Evolutionary conservation across 2,888 invertebrate genomes (phyloP), one percentile per base, ranked within the genome.

Genomic region (Mythimna pallens): DNA sequence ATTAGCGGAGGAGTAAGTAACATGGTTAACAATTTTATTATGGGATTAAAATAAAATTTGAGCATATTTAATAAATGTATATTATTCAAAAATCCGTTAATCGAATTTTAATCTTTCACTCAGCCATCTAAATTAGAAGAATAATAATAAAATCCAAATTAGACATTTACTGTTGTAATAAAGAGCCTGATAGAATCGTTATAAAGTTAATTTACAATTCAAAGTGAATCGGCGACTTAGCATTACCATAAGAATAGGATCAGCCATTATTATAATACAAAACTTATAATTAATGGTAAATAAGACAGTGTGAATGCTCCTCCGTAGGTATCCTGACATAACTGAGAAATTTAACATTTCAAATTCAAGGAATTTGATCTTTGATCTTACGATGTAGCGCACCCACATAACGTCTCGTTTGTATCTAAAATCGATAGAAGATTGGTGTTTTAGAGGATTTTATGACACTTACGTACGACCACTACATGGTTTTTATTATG

Each of bases 231-330:
- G 68, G 40, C 62, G 64, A 74, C 73, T 84, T 70, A 67, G 10
- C 54, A 85, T 85, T 83, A 84, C 0, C 85, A 78, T 85, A 70
- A 75, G 76, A 85, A 80, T 83, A 78, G 81, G 65, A 83, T 76
- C 68, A 75, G 54, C 30, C 55, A 71, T 70, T 71, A 75, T 77
- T 64, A 64, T 63, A 58, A 70, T 61, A 80, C 54, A 67, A 55
- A 77, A 73, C 25, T 78, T 81, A 73, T 81, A 81, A 81, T 84
- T 80, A 73, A 73, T 77, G 65, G 61, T 70, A 70, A 74, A 78
- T 66, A 63, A 66, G 64, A 57, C 50, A 22, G 40, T 61, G 36
- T 67, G 25, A 47, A 65, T 43, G 20, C n/a, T 58, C 36, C 3
- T 25, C n/a, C 52, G 57, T 64, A 70, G 63, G 55, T 54, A 79